A percentile compares a stretch with the other conserved stretches of the same genome.
Evolutionary conservation across 1,140 invertebrate genomes (phyloP).

Genomic region (Antheraea mylitta): DNA sequence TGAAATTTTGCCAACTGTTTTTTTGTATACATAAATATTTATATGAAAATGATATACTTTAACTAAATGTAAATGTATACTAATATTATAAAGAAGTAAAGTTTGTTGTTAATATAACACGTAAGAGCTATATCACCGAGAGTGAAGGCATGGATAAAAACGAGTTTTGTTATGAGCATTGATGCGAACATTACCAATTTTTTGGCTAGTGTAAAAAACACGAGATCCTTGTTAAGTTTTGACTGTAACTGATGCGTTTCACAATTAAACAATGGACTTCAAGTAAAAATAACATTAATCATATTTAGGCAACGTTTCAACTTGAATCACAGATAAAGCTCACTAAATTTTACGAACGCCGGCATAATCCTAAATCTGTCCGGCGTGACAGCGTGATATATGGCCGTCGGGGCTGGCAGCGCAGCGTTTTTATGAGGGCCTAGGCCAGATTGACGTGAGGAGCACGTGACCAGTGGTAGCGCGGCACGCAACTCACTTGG

Average conservation of each 20-base stretch:
- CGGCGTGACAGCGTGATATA: not conserved
- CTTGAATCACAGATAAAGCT: not conserved
- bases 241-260: too few relatives aligned
- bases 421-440: not conserved
- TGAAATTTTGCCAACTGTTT: too few relatives aligned
- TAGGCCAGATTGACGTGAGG: slow-evolving; percentile 12
- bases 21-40: too few relatives aligned
- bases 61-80: too few relatives aligned
- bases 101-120: too few relatives aligned
- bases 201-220: too few relatives aligned
- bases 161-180: too few relatives aligned
- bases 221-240: not conserved
- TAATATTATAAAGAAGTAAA: too few relatives aligned
- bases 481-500: not conserved
- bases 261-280: not conserved
- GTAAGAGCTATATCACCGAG: too few relatives aligned
- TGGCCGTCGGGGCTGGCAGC: not conserved
- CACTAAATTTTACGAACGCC: slow-evolving; percentile 1
- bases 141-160: too few relatives aligned
- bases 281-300: not conserved
- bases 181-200: too few relatives aligned
- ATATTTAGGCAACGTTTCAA: not conserved
- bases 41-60: too few relatives aligned
- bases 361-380: slow-evolving; percentile 2
- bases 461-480: slow-evolving; percentile 9